Evolutionary conservation across 2,888 invertebrate genomes (phyloP).

Genomic region (Ennomos quercinarius): DNA sequence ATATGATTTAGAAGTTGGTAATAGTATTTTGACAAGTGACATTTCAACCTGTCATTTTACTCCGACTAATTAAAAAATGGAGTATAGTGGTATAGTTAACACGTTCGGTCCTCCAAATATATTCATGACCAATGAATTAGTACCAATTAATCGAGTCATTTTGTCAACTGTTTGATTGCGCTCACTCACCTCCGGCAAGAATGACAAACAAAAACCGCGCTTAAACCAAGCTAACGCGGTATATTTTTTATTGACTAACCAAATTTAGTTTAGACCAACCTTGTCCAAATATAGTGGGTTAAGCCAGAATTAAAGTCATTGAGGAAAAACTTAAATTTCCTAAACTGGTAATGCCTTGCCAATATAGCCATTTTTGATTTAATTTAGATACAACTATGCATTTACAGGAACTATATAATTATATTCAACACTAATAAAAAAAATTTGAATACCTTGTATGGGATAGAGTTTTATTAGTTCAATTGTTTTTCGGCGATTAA

Average conservation of each 20-base stretch:
- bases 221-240: background rate
- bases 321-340: background rate
- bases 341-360: background rate
- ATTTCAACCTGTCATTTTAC: too few relatives aligned
- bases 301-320: too few relatives aligned
- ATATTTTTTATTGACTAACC: constrained; percentile 18
- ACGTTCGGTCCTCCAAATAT: background rate
- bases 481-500: background rate
- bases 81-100: constrained; percentile 4
- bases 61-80: too few relatives aligned
- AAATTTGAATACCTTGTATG: constrained; percentile 12
- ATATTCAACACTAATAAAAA: constrained; percentile 8
- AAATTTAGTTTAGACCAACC: constrained; percentile 1
- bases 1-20: too few relatives aligned
- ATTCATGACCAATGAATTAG: background rate
- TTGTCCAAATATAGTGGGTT: background rate
- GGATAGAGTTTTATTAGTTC: too few relatives aligned
- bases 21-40: too few relatives aligned
- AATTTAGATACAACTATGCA: constrained; percentile 8
- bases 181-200: constrained; percentile 4
- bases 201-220: constrained; percentile 22
- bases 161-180: constrained; percentile 9
- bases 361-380: constrained; percentile 1
- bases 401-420: constrained; percentile 11
- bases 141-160: background rate